phyloP scores from a whole-genome alignment of 1,140 invertebrate genomes.

The Zaprionus davidi region DNA sequence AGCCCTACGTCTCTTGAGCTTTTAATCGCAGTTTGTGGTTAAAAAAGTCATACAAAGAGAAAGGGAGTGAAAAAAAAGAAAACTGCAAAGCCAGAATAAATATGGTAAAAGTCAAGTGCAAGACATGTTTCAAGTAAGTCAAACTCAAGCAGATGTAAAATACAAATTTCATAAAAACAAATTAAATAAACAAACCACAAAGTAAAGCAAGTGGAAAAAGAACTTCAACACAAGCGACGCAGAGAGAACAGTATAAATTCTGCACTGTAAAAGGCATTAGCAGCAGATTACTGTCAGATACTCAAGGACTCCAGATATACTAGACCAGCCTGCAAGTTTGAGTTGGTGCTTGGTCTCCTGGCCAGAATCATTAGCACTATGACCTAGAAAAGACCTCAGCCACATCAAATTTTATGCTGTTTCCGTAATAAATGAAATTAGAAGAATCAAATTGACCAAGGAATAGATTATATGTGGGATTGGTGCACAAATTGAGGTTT shows the following conservation, averaged over 20 bases:
- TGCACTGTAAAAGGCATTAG: slow-evolving; percentile 61
- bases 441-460: slow-evolving; percentile 57
- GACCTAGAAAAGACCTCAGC: slow-evolving; percentile 69
- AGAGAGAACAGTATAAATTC: slow-evolving; percentile 7
- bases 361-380: slow-evolving; percentile 67
- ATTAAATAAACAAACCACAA: slow-evolving; percentile 59
- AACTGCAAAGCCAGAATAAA: slow-evolving; percentile 8
- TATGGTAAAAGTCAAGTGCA: slow-evolving; percentile 13
- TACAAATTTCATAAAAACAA: slow-evolving; percentile 62
- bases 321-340: slow-evolving; percentile 29
- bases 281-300: slow-evolving; percentile 59
- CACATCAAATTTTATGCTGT: slow-evolving; percentile 75
- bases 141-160: slow-evolving; percentile 49
- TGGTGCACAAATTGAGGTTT: background rate
- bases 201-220: slow-evolving; percentile 6
- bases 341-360: slow-evolving; percentile 35
- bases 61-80: background rate
- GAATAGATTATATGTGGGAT: slow-evolving; percentile 6
- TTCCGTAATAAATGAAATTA: slow-evolving; percentile 77
- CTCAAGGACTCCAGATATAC: slow-evolving; percentile 4
- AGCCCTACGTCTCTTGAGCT: background rate
- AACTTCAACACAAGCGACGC: background rate
- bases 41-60: background rate
- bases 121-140: slow-evolving; percentile 17
- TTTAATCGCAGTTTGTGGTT: background rate